These are phyloP conservation scores for Napeogenes inachia DNA, from an alignment of 2,888 invertebrate species.

Conservation along the genomic window DNA sequence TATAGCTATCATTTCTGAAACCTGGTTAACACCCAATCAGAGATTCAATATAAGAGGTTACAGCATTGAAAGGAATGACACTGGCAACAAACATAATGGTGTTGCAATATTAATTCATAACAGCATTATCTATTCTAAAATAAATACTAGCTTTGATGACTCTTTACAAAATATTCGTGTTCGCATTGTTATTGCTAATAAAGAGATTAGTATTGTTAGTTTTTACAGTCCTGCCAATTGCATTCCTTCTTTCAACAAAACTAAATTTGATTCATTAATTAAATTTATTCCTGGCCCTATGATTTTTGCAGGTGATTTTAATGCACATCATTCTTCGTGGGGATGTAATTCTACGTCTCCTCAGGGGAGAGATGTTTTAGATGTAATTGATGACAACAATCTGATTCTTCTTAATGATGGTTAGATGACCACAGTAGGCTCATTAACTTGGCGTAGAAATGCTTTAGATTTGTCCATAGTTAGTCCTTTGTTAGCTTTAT, in stretches of 20 bases:
- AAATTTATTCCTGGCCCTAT: slow-evolving; percentile 9
- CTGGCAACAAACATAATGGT: slow-evolving; percentile 14
- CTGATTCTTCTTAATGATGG: slow-evolving; percentile 8
- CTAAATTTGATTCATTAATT: slow-evolving; percentile 10
- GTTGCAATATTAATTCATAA: slow-evolving; percentile 14
- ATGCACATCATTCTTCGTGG: slow-evolving; percentile 14
- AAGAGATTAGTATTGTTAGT: slow-evolving; percentile 7
- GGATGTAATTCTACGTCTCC: slow-evolving; percentile 2
- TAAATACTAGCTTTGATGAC: slow-evolving; percentile 13
- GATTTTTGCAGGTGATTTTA: slow-evolving; percentile 14
- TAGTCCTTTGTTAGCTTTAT: slow-evolving; percentile 4
- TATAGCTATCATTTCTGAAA: not conserved
- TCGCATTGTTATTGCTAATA: not conserved
- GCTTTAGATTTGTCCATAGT: slow-evolving; percentile 14
- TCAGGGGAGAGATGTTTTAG: slow-evolving; percentile 8
- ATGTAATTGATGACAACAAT: slow-evolving; percentile 12
- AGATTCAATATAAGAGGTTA: slow-evolving; percentile 11
- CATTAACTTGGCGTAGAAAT: slow-evolving; percentile 5
- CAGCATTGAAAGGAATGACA: slow-evolving; percentile 2
- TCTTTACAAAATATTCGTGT: slow-evolving; percentile 9
- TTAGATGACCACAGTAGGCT: slow-evolving; percentile 7
- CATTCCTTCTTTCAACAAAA: slow-evolving; percentile 10
- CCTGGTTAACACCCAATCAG: not conserved
- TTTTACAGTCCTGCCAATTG: slow-evolving; percentile 13
- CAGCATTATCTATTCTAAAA: slow-evolving; percentile 4